phyloP scores from a whole-genome alignment of 2,113 vertebrate species.

The Eulemur rufifrons region DNA sequence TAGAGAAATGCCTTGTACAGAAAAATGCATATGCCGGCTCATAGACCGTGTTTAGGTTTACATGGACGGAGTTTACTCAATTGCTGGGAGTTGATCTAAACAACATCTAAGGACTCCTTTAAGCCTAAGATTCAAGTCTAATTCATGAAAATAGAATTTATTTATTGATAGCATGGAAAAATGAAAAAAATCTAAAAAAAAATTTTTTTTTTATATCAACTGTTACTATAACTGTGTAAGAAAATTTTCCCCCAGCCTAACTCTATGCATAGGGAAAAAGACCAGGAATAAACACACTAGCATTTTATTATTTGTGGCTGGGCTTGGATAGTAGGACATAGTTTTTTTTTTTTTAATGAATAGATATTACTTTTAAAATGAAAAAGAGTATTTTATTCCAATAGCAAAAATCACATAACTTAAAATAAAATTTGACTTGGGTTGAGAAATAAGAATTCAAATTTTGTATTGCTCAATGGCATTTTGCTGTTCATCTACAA shows the following conservation, averaged over 20 bases:
- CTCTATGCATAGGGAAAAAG: background rate
- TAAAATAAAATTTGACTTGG: background rate
- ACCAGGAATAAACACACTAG: background rate
- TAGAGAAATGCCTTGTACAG: background rate
- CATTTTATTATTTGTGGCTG: slow-evolving; percentile 12
- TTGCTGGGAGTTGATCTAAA: background rate
- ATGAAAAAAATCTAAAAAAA: background rate
- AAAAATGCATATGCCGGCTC: background rate
- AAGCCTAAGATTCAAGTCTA: background rate
- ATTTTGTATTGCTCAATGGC: background rate
- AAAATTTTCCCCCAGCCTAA: background rate
- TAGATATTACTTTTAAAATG: background rate
- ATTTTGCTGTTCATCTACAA: background rate
- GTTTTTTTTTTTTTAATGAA: background rate
- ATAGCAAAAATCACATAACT: background rate
- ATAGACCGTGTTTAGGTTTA: background rate
- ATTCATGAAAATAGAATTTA: slow-evolving; percentile 6
- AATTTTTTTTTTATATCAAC: background rate
- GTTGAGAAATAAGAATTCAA: background rate
- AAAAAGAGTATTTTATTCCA: slow-evolving; percentile 23
- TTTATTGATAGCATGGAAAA: background rate
- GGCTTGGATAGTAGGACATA: background rate
- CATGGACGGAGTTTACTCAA: background rate
- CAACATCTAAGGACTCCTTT: background rate
- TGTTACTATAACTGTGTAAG: background rate